Base-by-base conservation (phyloP, 2,888 invertebrate species). In the Lasioglossum oenotherae region DNA sequence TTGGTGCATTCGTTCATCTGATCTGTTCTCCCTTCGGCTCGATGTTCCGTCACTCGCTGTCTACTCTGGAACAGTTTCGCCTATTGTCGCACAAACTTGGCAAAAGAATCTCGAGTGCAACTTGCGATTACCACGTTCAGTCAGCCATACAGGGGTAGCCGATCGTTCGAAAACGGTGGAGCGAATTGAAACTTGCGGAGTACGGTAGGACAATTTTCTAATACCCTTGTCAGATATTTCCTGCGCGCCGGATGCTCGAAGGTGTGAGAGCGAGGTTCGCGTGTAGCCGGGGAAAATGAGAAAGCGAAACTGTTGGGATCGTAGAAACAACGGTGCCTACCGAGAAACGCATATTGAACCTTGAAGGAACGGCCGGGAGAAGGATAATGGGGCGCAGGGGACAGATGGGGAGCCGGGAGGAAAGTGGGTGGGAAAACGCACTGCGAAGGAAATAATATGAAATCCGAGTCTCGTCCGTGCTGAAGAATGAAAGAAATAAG, bases 1-100 rank as follows among this genome's bases (percentile, higher is more conserved):
- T 92, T 85, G 85, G 90, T 92, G 91, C 88, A 89, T 91, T 88
- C 90, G 88, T 84, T 89, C 90, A 78, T 84, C 85, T 88, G 88
- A 92, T 92, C 90, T 90, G 88, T 91, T 91, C 86, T 85, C 79
- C 81, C 78, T 60, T 78, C 71, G 35, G 67, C 77, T 80, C 79
- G 16, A 53, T 57, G n/a, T 35, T 74, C 64, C 35, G 27, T 44
- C 73, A 44, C 27, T n/a, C 53, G 19, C 75, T 87, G 69, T 73
- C 44, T 71, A 49, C 31, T 53, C 23, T 27, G 31, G 44, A 38
- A 57, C 31, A 71, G 46, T 41, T 57, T 38, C 35, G 6, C 19
- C 35, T 23, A 38, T 35, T 19, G 19, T 35, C 23, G 23, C 31
- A 38, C 10, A 19, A 67, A 35, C 38, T 69, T 38, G 23, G 10